These are phyloP conservation scores for Drosophila parthenogenetica DNA, from an alignment of 2,888 invertebrate species.

Conservation along the genomic window DNA sequence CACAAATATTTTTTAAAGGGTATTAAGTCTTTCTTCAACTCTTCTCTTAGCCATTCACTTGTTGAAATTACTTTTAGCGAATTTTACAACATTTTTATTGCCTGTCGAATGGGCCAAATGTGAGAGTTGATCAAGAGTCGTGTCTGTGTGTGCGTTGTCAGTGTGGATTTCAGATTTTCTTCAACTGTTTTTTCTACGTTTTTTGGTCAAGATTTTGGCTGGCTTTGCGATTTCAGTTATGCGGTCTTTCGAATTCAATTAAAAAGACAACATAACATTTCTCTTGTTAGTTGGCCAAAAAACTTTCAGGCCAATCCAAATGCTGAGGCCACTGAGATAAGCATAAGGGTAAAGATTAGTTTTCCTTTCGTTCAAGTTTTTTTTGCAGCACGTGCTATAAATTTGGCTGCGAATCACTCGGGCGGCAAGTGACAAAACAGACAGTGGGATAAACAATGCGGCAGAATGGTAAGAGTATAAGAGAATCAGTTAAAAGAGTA, in stretches of 20 bases:
- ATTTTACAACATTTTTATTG: conserved; percentile 77
- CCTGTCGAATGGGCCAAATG: conserved; percentile 71
- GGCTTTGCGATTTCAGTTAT: conserved; percentile 79
- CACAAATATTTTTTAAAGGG: conserved; percentile 7
- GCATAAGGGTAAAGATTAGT: conserved; percentile 37
- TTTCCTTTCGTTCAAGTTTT: conserved; percentile 4
- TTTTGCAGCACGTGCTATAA: conserved; percentile 72
- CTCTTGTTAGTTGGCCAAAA: conserved; percentile 46
- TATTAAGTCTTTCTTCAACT: background rate
- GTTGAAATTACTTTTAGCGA: conserved; percentile 65
- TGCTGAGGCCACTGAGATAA: conserved; percentile 52
- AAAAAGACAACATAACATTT: conserved; percentile 76
- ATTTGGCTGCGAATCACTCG: conserved; percentile 76
- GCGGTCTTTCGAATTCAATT: conserved; percentile 77
- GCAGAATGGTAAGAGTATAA: conserved; percentile 40
- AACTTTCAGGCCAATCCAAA: conserved; percentile 21
- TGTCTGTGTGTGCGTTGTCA: conserved; percentile 27
- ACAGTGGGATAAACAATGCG: conserved; percentile 72
- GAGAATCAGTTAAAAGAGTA: conserved; percentile 23
- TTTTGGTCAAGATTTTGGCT: conserved; percentile 70
- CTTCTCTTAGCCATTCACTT: background rate
- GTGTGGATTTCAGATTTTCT: conserved; percentile 28
- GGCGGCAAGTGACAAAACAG: conserved; percentile 69
- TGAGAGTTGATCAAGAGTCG: conserved; percentile 12
- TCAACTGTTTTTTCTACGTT: background rate